A percentile compares a stretch with the other conserved stretches of the same genome.
Evolutionary conservation across 2,888 invertebrate genomes (phyloP).

Genomic region (Altica lythri): DNA sequence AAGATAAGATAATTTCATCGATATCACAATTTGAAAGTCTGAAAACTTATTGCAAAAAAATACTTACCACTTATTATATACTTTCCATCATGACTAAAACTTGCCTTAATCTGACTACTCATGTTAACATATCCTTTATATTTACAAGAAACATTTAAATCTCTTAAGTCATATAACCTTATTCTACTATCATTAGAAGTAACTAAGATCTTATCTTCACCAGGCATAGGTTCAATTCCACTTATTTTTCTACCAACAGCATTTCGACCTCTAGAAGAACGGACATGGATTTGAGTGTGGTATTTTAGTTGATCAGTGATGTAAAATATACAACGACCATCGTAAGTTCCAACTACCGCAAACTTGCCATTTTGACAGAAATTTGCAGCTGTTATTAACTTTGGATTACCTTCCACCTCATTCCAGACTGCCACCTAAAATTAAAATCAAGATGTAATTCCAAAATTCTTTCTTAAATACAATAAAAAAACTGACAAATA

Average conservation of each 20-base stretch:
- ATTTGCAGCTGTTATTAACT: constrained; percentile 94
- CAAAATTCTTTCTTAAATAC: not conserved
- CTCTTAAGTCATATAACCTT: constrained; percentile 91
- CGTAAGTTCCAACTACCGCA: constrained; percentile 97
- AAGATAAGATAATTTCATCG: no score
- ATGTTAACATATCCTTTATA: constrained; percentile 78
- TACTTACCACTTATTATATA: constrained; percentile 24
- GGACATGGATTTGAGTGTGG: constrained; percentile 95
- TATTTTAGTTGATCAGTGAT: constrained; percentile 98
- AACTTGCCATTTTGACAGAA: constrained; percentile 98
- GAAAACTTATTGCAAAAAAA: no score
- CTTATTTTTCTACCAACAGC: constrained; percentile 94
- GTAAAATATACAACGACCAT: constrained; percentile 98
- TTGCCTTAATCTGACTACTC: constrained; percentile 96
- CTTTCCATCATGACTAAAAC: constrained; percentile 91
- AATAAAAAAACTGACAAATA: not conserved
- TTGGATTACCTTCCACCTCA: constrained; percentile 92
- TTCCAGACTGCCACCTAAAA: constrained; percentile 91
- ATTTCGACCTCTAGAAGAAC: constrained; percentile 94
- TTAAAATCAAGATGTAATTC: no score
- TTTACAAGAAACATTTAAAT: constrained; percentile 87
- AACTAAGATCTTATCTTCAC: constrained; percentile 93
- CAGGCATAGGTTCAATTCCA: constrained; percentile 95
- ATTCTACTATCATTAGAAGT: constrained; percentile 98
- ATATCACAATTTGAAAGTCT: no score